Conservation (phyloP, 2,888 invertebrate species). For the Endotricha flammealis region DNA sequence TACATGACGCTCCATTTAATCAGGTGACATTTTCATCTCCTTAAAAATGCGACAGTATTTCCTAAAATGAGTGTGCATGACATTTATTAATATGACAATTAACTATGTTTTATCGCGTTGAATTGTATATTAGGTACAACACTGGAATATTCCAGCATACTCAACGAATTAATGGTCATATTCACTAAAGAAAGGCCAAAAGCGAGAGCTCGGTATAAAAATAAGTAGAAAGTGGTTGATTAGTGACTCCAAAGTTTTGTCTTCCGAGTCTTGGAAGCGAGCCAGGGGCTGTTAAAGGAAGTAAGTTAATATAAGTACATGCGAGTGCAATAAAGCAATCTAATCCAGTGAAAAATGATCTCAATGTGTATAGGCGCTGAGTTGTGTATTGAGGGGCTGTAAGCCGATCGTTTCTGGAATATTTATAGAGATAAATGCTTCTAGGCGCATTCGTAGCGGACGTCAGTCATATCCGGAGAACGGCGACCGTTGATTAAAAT, state of each 20-base stretch:
- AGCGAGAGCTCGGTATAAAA: conserved; percentile 18
- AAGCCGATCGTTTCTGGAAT: conserved; percentile 12
- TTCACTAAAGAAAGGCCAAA: conserved; percentile 15
- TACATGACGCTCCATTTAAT: too few relatives aligned
- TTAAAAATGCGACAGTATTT: too few relatives aligned
- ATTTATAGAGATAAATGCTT: conserved; percentile 21
- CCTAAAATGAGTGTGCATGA: too few relatives aligned
- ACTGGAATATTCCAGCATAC: conserved; percentile 15
- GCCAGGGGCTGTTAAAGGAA: conserved; percentile 44
- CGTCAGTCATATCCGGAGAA: conserved; percentile 44
- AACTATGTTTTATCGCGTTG: too few relatives aligned
- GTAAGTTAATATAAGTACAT: conserved; percentile 39
- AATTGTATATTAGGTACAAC: conserved; percentile 3
- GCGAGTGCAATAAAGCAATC: conserved; percentile 31
- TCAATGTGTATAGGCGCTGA: conserved; percentile 6
- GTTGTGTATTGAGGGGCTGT: conserved; percentile 4
- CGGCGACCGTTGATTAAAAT: conserved; percentile 45
- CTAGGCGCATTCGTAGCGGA: conserved; percentile 32
- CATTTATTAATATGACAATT: too few relatives aligned
- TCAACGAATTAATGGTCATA: conserved; percentile 33
- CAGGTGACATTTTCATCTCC: too few relatives aligned
- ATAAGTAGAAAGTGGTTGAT: conserved; percentile 41
- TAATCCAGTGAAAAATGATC: conserved; percentile 17
- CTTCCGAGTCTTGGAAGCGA: conserved; percentile 33
- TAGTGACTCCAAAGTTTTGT: conserved; percentile 50